These are phyloP conservation scores for Orycteropus afer DNA, from an alignment of 2,113 vertebrate species.

Conservation along the genomic window DNA sequence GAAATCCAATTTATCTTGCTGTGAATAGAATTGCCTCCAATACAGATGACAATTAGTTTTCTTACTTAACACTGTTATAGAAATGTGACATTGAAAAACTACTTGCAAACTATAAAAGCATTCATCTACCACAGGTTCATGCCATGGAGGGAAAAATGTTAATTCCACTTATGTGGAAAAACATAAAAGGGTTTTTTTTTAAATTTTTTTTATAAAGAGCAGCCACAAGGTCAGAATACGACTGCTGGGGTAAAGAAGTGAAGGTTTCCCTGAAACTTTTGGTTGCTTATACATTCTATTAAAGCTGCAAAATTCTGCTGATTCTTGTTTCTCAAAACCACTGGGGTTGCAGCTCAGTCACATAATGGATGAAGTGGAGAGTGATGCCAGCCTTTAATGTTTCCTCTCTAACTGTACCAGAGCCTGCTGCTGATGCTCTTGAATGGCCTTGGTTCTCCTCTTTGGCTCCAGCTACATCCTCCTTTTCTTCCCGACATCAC, in stretches of 20 bases:
- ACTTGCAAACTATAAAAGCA: constrained; percentile 81
- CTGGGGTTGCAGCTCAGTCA: constrained; percentile 56
- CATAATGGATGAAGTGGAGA: constrained; percentile 61
- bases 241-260: constrained; percentile 79
- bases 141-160: constrained; percentile 76
- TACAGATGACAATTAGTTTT: constrained; percentile 88
- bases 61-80: constrained; percentile 79
- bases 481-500: not conserved
- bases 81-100: constrained; percentile 87
- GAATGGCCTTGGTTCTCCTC: not conserved
- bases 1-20: constrained; percentile 89
- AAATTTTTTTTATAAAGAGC: constrained; percentile 49
- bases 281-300: constrained; percentile 78
- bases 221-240: constrained; percentile 77
- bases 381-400: constrained; percentile 11
- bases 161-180: constrained; percentile 76
- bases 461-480: not conserved
- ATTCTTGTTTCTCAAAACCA: constrained; percentile 72
- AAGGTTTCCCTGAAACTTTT: constrained; percentile 71
- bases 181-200: constrained; percentile 64
- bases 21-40: constrained; percentile 88
- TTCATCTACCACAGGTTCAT: constrained; percentile 70
- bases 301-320: constrained; percentile 73
- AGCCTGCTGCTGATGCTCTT: not conserved
- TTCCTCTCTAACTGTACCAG: not conserved